Percentiles rank a stretch among this genome's conserved stretches.
Evolutionary conservation across 2,113 vertebrate species (phyloP).

Genomic region (Sitta europaea): DNA sequence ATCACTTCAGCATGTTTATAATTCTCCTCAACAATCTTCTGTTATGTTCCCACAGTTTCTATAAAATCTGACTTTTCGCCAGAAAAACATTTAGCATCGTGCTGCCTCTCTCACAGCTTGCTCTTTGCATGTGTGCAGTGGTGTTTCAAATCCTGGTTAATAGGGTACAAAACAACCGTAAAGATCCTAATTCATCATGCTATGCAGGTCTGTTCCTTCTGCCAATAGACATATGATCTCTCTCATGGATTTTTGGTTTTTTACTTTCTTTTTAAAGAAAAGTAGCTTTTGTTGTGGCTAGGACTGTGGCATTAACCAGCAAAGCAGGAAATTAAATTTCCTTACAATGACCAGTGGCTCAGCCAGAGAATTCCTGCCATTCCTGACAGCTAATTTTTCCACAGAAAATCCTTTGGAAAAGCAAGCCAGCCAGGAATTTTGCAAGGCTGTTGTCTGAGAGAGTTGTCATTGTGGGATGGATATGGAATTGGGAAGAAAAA

Average conservation of each 20-base stretch:
- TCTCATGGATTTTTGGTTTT: neutral
- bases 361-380: neutral
- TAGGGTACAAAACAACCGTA: neutral
- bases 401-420: neutral
- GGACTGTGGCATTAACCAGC: neutral
- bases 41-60: neutral
- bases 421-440: neutral
- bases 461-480: neutral
- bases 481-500: neutral
- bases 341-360: neutral
- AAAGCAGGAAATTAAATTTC: constrained; percentile 9
- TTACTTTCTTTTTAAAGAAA: neutral
- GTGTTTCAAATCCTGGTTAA: neutral
- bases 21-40: neutral
- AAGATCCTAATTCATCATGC: neutral
- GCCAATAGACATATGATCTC: neutral
- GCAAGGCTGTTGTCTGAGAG: neutral
- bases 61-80: neutral
- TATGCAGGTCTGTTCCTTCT: neutral
- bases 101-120: neutral
- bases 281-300: neutral
- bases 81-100: neutral
- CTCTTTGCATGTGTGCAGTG: neutral
- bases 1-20: neutral
- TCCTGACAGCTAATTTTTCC: neutral